Evolutionary conservation across 2,888 invertebrate genomes (phyloP), one percentile per base, ranked within the genome.

Genomic region (Drosophila anomelani): DNA sequence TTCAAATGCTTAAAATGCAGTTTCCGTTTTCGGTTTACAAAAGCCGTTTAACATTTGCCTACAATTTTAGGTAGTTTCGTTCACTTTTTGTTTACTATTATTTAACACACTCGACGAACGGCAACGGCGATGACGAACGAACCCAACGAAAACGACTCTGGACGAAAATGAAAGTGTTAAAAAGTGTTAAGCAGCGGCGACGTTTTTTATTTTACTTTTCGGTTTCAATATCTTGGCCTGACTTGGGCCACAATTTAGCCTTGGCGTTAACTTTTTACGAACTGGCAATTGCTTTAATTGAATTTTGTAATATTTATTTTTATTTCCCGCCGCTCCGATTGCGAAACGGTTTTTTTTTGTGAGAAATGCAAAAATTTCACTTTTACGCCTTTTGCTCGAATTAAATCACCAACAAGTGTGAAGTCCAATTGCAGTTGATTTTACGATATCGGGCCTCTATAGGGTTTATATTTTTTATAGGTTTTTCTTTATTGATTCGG

Each of bases 111-210:
- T 75, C 29, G 73, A 85, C 85, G 85, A 85, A 56, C 80, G 58
- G 57, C 63, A 38, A 62, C 57, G 43, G 34, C 53, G 44, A 53
- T 32, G 72, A 67, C 49, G 72, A 66, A 66, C 64, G 57, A 68
- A 64, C 60, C 55, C 55, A 63, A 63, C 66, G 63, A 73, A 75
- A 80, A 75, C 85, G 79, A 78, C 63, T 41, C 39, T 29, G 47
- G 64, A 77, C 77, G 85, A 86, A 86, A 87, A 86, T 85, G 87
- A 87, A 87, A 87, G 88, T 87, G 85, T 83, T 86, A 76, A 83
- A 77, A 55, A 59, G 49, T 73, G 46, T 71, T 54, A 47, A 57
- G 63, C 63, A 32, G 69, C 70, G 51, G 54, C 49, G 34, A 55
- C 43, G 56, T 26, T 58, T 63, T 43, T 66, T 47, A 49, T 49